Conservation (phyloP, 53 echinoderm and acorn worm genomes). For the Temnopleurus reevesii region DNA sequence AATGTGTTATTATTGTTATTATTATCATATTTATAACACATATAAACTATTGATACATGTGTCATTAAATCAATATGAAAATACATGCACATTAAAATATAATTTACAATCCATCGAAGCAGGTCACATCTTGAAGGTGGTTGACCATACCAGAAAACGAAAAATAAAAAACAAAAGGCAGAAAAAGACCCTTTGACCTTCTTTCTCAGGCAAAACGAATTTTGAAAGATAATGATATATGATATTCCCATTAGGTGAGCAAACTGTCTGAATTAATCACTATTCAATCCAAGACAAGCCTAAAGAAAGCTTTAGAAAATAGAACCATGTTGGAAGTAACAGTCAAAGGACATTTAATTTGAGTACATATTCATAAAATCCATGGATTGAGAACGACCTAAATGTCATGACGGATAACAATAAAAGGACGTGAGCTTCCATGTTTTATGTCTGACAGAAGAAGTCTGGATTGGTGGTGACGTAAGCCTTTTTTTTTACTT, state of each 20-base stretch:
- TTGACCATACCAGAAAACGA: too few species aligned
- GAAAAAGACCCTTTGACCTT: background rate
- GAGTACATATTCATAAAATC: background rate
- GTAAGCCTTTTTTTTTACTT: too few species aligned
- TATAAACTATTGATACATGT: too few species aligned
- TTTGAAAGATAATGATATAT: background rate
- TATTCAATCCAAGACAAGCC: background rate
- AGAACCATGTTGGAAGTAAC: background rate
- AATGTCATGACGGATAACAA: background rate
- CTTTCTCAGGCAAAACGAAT: background rate
- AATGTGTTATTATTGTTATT: too few species aligned
- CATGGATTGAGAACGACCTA: background rate
- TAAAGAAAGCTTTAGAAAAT: background rate
- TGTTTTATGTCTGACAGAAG: slow-evolving; percentile 20
- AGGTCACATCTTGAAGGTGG: too few species aligned
- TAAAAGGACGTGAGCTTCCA: slow-evolving; percentile 15
- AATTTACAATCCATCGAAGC: too few species aligned
- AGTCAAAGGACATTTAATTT: slow-evolving; percentile 9
- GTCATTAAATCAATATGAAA: too few species aligned
- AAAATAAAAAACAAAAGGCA: background rate
- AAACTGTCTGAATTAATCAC: background rate
- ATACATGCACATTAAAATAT: too few species aligned
- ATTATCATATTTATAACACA: too few species aligned
- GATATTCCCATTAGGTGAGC: slow-evolving; percentile 3
- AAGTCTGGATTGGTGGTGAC: too few species aligned